Evolutionary conservation across 2,888 invertebrate species (phyloP).

Genomic region (Drosophila siamana): DNA sequence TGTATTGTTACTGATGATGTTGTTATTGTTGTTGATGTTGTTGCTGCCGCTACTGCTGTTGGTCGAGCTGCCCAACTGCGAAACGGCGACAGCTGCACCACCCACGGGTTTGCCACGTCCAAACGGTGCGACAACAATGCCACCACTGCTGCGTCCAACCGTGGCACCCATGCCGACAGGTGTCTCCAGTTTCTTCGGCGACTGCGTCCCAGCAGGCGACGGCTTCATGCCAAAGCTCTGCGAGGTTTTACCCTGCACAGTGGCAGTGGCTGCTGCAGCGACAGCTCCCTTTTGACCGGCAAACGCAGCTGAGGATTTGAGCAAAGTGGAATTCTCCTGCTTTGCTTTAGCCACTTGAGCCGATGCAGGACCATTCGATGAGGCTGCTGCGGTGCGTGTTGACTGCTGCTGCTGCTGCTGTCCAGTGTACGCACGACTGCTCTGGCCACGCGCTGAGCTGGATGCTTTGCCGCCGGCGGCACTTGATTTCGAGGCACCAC

Average conservation of each 20-base stretch:
- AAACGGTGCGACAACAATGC: slow-evolving; percentile 78
- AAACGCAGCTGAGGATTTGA: slow-evolving; percentile 45
- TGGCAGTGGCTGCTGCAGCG: not conserved
- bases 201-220: slow-evolving; percentile 86
- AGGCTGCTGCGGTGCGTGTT: slow-evolving; percentile 15
- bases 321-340: slow-evolving; percentile 32
- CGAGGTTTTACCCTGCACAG: slow-evolving; percentile 36
- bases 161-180: slow-evolving; percentile 5
- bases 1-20: slow-evolving; percentile 72
- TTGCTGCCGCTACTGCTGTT: slow-evolving; percentile 22
- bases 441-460: slow-evolving; percentile 51
- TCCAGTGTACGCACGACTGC: slow-evolving; percentile 46
- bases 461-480: slow-evolving; percentile 47
- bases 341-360: slow-evolving; percentile 43
- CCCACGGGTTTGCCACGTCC: slow-evolving; percentile 81
- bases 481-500: slow-evolving; percentile 57
- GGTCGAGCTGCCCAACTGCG: slow-evolving; percentile 66
- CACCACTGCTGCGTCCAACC: slow-evolving; percentile 72
- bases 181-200: slow-evolving; percentile 76
- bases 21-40: slow-evolving; percentile 59
- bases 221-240: slow-evolving; percentile 83
- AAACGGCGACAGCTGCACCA: slow-evolving; percentile 33
- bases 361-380: slow-evolving; percentile 42
- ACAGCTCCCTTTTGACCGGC: slow-evolving; percentile 32
- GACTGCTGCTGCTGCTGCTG: slow-evolving; percentile 19